These are phyloP conservation scores for Siderastrea siderea DNA, from an alignment of 92 coral and sea anemone genomes.

Conservation along the genomic window DNA sequence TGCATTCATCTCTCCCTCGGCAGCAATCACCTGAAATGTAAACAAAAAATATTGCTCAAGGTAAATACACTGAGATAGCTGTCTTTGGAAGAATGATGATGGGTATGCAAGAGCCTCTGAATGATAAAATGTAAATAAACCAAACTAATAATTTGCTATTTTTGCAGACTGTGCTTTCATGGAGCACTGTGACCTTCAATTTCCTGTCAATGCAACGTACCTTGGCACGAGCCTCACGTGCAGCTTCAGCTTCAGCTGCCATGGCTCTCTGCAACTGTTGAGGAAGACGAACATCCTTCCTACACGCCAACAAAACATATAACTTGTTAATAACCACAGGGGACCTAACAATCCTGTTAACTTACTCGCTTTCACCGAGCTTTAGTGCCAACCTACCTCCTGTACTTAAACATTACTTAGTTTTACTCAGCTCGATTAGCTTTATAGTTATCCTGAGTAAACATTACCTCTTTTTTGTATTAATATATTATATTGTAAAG, in stretches of 20 bases:
- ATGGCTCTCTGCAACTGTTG: constrained; percentile 97
- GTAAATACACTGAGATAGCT: too few species aligned
- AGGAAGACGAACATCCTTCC: constrained; percentile 95
- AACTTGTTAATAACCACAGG: neutral
- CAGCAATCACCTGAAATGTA: constrained; percentile 83
- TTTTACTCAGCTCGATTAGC: too few species aligned
- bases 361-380: neutral
- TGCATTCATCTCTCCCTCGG: constrained; percentile 94
- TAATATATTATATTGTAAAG: too few species aligned
- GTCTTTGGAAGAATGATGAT: too few species aligned
- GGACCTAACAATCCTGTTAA: neutral
- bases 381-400: too few species aligned
- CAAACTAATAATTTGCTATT: neutral
- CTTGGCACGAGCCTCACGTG: constrained; percentile 97
- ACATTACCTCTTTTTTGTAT: too few species aligned
- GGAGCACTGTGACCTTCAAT: neutral
- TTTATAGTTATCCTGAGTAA: too few species aligned
- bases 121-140: too few species aligned
- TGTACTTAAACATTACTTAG: too few species aligned
- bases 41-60: neutral
- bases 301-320: constrained; percentile 25
- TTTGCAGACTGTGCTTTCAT: neutral
- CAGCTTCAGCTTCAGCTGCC: constrained; percentile 95
- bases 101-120: too few species aligned
- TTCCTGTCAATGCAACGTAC: constrained; percentile 13